Evolutionary conservation across 2,113 vertebrate species (phyloP), one percentile per base, ranked within the genome.

Genomic region (Salvator merianae): DNA sequence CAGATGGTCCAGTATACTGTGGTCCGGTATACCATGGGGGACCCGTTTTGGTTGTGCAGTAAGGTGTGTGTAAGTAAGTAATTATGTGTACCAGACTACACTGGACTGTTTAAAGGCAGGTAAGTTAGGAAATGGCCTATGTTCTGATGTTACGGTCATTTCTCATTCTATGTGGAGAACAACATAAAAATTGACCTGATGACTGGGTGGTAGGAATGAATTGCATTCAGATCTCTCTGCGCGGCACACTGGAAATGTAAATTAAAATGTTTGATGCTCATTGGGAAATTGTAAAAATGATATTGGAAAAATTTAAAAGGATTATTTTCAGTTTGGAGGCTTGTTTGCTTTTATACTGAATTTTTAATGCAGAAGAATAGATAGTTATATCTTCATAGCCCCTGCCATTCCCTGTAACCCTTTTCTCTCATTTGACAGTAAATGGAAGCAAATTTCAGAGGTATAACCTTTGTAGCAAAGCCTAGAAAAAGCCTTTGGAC

Each of bases 131-230:
- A 47, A 47, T 47, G 43, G 43, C 43, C 43, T 47, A 47, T 47
- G 43, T 47, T 7, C 43, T 47, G 43, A 5, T 14, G 26, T 12
- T 79, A 59, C 0, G 26, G n/a, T 87, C 16, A 71, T 0, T 73
- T 43, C n/a, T 83, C 79, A 18, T 9, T 77, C 0, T 81, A 32
- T 88, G 24, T 73, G 73, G 24, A 84, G 30, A n/a, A 5, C 72
- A 7, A 22, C 20, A 77, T 0, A 43, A 73, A 83, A 68, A 66
- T 14, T 50, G 75, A 38, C 18, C 26, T 30, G 36, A 65, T 30
- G 65, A 26, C 10, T 43, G 28, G 13, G 5, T 38, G 38, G 24
- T 43, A 20, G 73, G 28, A 53, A 2, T 79, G 38, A 65, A 14
- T 79, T 6, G 6, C 55, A 65, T 9, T 16, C 62, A 65, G 24